Evolutionary conservation across 2,113 vertebrate genomes (phyloP).

Genomic region (Misgurnus mizolepis): DNA sequence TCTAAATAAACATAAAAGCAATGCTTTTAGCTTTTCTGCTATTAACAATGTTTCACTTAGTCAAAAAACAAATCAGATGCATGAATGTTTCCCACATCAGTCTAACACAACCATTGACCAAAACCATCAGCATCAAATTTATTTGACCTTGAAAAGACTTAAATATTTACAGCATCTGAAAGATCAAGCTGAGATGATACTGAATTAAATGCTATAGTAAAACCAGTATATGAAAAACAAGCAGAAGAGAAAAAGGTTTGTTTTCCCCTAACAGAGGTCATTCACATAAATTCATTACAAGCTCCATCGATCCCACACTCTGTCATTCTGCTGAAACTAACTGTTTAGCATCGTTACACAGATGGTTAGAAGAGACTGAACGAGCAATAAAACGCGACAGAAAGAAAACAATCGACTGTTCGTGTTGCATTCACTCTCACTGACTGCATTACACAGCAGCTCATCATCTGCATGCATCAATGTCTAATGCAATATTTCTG

Average conservation of each 20-base stretch:
- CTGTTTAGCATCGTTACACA: slow-evolving; percentile 24
- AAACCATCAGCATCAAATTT: slow-evolving; percentile 18
- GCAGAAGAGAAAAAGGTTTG: background rate
- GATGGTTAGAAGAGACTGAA: background rate
- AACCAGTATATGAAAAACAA: background rate
- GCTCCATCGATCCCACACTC: slow-evolving; percentile 41
- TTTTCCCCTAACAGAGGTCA: slow-evolving; percentile 49
- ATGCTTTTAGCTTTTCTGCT: too few relatives aligned
- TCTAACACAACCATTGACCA: background rate
- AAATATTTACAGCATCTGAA: background rate
- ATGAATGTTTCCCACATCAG: background rate
- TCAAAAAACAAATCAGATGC: background rate
- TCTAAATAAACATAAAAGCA: too few relatives aligned
- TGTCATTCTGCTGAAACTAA: slow-evolving; percentile 14
- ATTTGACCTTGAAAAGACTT: slow-evolving; percentile 12
- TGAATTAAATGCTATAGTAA: background rate
- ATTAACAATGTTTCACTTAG: too few relatives aligned
- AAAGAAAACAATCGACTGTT: background rate
- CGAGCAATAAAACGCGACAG: background rate
- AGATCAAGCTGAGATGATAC: background rate
- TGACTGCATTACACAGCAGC: background rate
- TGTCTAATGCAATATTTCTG: too few relatives aligned
- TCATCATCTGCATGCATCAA: background rate
- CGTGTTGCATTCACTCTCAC: background rate
- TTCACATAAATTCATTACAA: slow-evolving; percentile 42